These are phyloP conservation scores for Mechanitis mazaeus DNA, from an alignment of 2,888 invertebrate species.

Conservation along the genomic window DNA sequence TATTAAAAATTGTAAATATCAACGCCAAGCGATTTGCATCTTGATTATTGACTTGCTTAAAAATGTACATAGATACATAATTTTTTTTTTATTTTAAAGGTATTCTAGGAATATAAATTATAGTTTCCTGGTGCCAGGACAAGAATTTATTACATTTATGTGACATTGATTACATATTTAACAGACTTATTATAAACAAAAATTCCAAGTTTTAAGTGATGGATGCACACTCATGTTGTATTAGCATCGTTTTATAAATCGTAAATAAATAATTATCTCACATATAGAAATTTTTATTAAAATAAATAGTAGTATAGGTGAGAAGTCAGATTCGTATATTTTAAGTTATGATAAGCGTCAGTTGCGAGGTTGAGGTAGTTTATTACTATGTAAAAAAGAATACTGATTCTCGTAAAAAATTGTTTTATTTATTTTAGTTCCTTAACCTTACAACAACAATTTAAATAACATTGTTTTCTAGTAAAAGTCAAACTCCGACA, in stretches of 20 bases:
- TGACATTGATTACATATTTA: slow-evolving; percentile 47
- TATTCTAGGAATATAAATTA: slow-evolving; percentile 32
- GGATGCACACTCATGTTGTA: slow-evolving; percentile 52
- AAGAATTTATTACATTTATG: slow-evolving; percentile 41
- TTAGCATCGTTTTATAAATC: slow-evolving; percentile 55
- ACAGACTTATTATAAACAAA: slow-evolving; percentile 33
- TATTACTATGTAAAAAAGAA: slow-evolving; percentile 70
- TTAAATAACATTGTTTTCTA: not conserved
- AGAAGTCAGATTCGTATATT: slow-evolving; percentile 73
- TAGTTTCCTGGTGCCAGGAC: slow-evolving; percentile 39
- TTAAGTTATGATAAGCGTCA: slow-evolving; percentile 63
- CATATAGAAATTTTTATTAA: slow-evolving; percentile 61
- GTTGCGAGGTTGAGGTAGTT: slow-evolving; percentile 62
- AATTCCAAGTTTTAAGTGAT: slow-evolving; percentile 58
- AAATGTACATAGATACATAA: slow-evolving; percentile 25
- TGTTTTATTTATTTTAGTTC: slow-evolving; percentile 29
- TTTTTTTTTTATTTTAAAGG: slow-evolving; percentile 24
- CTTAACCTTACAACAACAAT: not conserved
- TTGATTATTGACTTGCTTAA: slow-evolving; percentile 29
- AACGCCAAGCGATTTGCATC: slow-evolving; percentile 46
- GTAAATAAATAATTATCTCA: slow-evolving; percentile 56
- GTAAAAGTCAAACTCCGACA: too few relatives aligned
- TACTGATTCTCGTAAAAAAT: slow-evolving; percentile 57
- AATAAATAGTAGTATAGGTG: slow-evolving; percentile 54
- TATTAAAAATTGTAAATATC: slow-evolving; percentile 31